phyloP scores from a whole-genome alignment of 2,888 invertebrate genomes.

The Ecdyonurus torrentis region DNA sequence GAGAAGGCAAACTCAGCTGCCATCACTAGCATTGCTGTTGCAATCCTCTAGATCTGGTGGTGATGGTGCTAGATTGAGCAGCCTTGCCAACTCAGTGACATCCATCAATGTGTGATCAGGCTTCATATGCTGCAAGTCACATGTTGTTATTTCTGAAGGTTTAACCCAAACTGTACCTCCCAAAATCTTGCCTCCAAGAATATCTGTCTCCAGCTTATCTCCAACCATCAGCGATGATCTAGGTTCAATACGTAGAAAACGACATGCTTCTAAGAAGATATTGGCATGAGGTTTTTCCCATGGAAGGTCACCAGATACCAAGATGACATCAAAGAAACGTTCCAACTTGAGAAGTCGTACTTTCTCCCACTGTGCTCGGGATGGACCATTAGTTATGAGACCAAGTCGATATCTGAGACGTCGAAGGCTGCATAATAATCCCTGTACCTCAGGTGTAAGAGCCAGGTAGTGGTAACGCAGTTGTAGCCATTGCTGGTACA shows the following conservation, averaged over 20 bases:
- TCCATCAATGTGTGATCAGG: constrained; percentile 49
- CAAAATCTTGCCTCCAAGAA: constrained; percentile 59
- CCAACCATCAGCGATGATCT: constrained; percentile 71
- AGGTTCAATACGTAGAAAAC: constrained; percentile 54
- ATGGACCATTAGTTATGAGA: constrained; percentile 74
- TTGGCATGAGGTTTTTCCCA: constrained; percentile 74
- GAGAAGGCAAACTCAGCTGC: constrained; percentile 25
- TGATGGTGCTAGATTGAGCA: constrained; percentile 28
- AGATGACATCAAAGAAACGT: constrained; percentile 58
- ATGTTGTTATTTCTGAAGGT: constrained; percentile 22
- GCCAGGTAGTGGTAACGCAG: constrained; percentile 61
- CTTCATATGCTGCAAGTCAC: constrained; percentile 24
- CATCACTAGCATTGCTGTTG: constrained; percentile 32
- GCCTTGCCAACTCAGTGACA: constrained; percentile 41
- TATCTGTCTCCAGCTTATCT: constrained; percentile 76
- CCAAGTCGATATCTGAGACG: constrained; percentile 53
- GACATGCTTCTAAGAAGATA: constrained; percentile 69
- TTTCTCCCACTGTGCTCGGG: constrained; percentile 80
- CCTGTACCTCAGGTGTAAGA: constrained; percentile 46
- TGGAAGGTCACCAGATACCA: constrained; percentile 68
- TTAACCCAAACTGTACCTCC: constrained; percentile 72
- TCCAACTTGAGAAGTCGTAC: constrained; percentile 49
- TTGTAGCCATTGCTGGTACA: constrained; percentile 62
- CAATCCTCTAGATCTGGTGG: constrained; percentile 25
- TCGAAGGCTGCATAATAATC: constrained; percentile 49